Percentiles rank a stretch among this genome's conserved stretches.
Evolutionary conservation across 2,888 invertebrate genomes (phyloP).

Genomic region (Tinea pellionella): DNA sequence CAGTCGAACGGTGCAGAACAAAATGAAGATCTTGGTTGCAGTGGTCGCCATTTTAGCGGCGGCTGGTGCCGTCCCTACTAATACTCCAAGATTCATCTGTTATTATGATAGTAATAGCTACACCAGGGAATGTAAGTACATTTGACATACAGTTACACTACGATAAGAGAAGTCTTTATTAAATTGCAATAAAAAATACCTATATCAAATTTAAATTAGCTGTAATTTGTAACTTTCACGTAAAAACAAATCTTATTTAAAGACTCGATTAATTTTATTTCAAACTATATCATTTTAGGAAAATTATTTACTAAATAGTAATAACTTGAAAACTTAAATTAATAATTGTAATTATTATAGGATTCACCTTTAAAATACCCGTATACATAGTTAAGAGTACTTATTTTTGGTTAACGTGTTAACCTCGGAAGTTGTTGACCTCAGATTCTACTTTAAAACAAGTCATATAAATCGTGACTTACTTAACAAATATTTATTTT

Average conservation of each 20-base stretch:
- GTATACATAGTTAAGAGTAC: too few relatives aligned
- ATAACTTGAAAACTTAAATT: too few relatives aligned
- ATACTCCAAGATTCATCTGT: conserved; percentile 74
- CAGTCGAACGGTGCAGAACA: conserved; percentile 14
- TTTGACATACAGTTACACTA: neutral
- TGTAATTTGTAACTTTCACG: too few relatives aligned
- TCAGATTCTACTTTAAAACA: neutral
- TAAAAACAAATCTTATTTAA: too few relatives aligned
- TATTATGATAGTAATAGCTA: conserved; percentile 79
- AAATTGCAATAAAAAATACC: neutral
- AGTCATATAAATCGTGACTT: neutral
- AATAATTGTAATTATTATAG: too few relatives aligned
- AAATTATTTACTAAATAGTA: too few relatives aligned
- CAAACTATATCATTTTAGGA: too few relatives aligned
- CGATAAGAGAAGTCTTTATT: too few relatives aligned
- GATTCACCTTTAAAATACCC: too few relatives aligned
- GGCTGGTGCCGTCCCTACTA: conserved; percentile 38
- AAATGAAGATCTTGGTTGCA: conserved; percentile 31
- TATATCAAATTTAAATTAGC: too few relatives aligned
- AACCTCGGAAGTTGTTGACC: conserved; percentile 8
- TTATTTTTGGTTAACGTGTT: conserved; percentile 13
- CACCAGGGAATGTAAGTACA: conserved; percentile 74
- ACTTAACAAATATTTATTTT: neutral
- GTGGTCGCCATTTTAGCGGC: conserved; percentile 36
- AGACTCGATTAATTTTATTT: too few relatives aligned